Base-by-base conservation (phyloP, 2,113 vertebrate genomes). In the Callaeas wilsoni region DNA sequence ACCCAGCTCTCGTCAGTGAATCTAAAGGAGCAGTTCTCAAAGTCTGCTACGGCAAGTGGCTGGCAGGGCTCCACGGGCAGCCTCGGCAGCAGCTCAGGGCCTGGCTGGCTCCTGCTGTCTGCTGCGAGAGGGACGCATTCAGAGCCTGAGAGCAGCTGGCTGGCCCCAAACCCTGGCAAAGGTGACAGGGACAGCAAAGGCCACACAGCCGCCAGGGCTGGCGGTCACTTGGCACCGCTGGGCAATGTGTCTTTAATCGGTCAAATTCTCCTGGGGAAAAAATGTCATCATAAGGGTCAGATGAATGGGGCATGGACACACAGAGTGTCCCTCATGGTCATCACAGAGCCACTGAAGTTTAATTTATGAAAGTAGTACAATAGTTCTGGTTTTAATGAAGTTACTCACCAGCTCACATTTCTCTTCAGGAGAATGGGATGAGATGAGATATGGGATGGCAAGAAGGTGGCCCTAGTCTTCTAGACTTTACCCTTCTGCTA, bases 241-340 rank as follows among this genome's bases (percentile, higher is more conserved):
- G 0, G 0, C 70, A 15, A 3, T 0, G 16, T 25, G 42, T 50
- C 62, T 49, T n/a, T 3, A 21, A 39, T 0, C 4, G 7, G 16
- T 10, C 2, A 1, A 10, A 12, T 70, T 39, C 29, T 59, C 46
- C 16, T 1, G 6, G 23, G 47, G 60, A 11, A 78, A 74, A 95
- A 53, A 42, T n/a, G 32, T 46, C 75, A 41, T 57, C 0, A 0
- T 18, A 16, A 79, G 25, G 19, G 35, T 55, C 6, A 7, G 44
- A 17, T 2, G 35, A 35, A 33, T 0, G 4, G 30, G 25, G 39
- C 7, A 2, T 0, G 6, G 30, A 18, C 30, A 42, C 50, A 13
- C 17, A 47, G 1, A 21, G 10, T 9, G 41, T 60, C 62, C n/a
- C 65, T 64, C 19, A 1, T 47, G 69, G 12, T 35, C 49, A 5